phyloP scores from a whole-genome alignment of 2,113 vertebrate genomes.

The Hemiscyllium ocellatum region DNA sequence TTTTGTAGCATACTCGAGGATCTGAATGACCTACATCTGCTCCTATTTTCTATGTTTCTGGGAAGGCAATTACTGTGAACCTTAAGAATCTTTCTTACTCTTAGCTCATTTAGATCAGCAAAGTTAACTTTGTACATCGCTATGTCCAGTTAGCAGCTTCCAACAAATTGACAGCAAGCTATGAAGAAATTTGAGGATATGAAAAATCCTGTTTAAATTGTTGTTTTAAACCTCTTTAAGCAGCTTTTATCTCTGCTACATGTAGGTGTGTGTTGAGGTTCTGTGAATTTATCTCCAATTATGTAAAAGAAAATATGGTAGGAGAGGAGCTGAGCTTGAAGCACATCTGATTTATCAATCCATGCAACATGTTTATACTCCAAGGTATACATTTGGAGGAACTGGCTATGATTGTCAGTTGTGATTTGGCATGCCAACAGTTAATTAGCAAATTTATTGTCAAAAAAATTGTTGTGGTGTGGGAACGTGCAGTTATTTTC shows the following conservation, averaged over 20 bases:
- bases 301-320: background rate
- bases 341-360: background rate
- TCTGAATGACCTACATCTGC: too few relatives aligned
- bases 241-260: background rate
- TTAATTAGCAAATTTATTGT: constrained; percentile 25
- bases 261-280: background rate
- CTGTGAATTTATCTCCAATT: background rate
- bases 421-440: background rate
- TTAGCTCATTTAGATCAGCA: background rate
- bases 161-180: background rate
- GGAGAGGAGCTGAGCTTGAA: background rate
- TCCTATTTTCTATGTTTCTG: background rate
- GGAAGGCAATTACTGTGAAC: background rate
- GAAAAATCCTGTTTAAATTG: constrained; percentile 14
- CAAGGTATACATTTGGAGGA: too few relatives aligned
- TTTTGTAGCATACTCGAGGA: too few relatives aligned
- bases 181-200: background rate
- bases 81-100: background rate
- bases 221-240: background rate
- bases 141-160: background rate
- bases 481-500: constrained; percentile 16
- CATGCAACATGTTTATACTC: background rate
- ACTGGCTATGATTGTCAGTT: background rate
- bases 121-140: background rate
- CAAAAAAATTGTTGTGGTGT: background rate